A percentile compares a stretch with the other conserved stretches of the same genome.
Evolutionary conservation across 1,140 invertebrate species (phyloP).

Genomic region (Zophobas atratus): DNA sequence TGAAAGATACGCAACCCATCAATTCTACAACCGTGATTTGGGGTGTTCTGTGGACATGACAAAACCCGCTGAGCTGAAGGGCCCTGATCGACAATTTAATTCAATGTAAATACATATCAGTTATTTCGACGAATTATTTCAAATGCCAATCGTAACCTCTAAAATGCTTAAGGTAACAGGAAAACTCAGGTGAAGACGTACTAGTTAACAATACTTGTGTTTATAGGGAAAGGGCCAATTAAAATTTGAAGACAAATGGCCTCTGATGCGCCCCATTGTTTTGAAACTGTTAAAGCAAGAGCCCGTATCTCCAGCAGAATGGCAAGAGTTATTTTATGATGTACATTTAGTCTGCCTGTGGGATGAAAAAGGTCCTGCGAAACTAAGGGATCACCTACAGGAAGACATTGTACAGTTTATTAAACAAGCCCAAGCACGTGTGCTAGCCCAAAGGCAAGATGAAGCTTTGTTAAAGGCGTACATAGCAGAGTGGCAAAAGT

Average conservation of each 20-base stretch:
- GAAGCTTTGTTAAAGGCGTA: constrained; percentile 96
- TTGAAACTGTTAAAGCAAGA: constrained; percentile 94
- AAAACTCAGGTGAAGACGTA: neutral
- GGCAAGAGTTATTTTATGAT: constrained; percentile 97
- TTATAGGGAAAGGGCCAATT: constrained; percentile 77
- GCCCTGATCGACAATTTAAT: neutral
- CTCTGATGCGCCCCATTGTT: constrained; percentile 92
- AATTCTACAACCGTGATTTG: neutral
- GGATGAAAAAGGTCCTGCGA: constrained; percentile 95
- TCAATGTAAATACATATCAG: constrained; percentile 31
- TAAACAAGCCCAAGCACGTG: constrained; percentile 91
- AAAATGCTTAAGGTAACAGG: constrained; percentile 60
- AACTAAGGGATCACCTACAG: constrained; percentile 89
- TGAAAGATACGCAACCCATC: neutral
- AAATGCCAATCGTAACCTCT: constrained; percentile 44
- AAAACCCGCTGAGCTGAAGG: no score
- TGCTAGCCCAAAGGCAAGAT: constrained; percentile 92
- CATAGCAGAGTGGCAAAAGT: constrained; percentile 97
- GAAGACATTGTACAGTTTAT: constrained; percentile 97
- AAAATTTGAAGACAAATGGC: constrained; percentile 96
- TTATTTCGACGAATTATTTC: neutral
- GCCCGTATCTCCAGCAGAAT: constrained; percentile 92
- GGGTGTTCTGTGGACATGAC: neutral
- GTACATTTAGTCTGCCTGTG: constrained; percentile 96
- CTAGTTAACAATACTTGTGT: neutral